These are phyloP conservation scores for Phrynocephalus forsythii DNA, from an alignment of 2,797 vertebrate genomes.

Conservation along the genomic window DNA sequence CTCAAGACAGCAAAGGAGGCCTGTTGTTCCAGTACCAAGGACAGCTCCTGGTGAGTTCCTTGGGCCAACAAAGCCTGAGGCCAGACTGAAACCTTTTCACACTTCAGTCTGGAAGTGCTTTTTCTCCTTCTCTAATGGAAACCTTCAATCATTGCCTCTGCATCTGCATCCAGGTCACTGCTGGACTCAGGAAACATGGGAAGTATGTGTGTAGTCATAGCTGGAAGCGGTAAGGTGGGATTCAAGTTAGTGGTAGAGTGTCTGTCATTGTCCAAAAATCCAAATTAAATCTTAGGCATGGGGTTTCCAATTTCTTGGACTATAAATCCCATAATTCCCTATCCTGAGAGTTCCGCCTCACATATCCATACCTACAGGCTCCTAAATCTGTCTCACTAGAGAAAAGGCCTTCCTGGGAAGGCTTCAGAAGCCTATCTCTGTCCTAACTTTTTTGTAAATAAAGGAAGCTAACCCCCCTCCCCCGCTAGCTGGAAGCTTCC, in stretches of 20 bases:
- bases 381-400: too few species aligned
- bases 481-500: too few species aligned
- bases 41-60: too few species aligned
- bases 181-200: neutral
- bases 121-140: neutral
- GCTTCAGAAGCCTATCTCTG: too few species aligned
- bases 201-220: neutral
- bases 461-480: too few species aligned
- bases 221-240: neutral
- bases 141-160: neutral
- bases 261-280: neutral
- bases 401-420: too few species aligned
- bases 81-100: neutral
- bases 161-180: neutral
- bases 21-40: neutral
- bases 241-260: neutral
- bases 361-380: too few species aligned
- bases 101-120: too few species aligned
- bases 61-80: neutral
- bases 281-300: neutral
- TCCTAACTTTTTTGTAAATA: too few species aligned
- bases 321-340: too few species aligned
- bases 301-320: too few species aligned
- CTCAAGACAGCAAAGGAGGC: neutral
- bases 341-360: too few species aligned